Evolutionary conservation across 2,888 invertebrate species (phyloP), one percentile per base, ranked within the genome.

Genomic region (Caenorhabditis japonica): DNA sequence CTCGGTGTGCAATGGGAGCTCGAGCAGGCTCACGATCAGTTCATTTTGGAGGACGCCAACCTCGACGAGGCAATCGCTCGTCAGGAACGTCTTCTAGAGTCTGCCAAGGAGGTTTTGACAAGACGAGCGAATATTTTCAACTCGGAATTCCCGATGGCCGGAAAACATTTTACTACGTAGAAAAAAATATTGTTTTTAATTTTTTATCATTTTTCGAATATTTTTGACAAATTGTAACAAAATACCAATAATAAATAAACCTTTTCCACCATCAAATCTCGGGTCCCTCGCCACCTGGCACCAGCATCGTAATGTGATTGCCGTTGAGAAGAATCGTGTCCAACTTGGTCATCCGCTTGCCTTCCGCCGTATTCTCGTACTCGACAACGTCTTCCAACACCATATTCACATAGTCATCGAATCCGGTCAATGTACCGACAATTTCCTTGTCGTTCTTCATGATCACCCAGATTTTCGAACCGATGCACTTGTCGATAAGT

Each of bases 361-460:
- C 96, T 89, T 99, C 97, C 0, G 95, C 93, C 0, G 99, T 99
- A 49, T 93, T 94, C 90, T 99, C 99, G 73, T 87, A 80, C 43
- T 80, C 80, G 33, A 79, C 82, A 19, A 86, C 86, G 61, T 86
- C 85, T 39, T 86, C 86, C 17, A 87, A 58, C 33, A 82, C 84
- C 84, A 84, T 85, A 71, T 87, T 84, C 23, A 86, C 86, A 61
- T 83, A 87, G 56, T 85, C 86, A 71, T 88, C 86, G 66, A 87
- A 87, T 10, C 87, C 99, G 78, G 95, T 91, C 52, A 99, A 89
- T 0, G 97, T 97, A 74, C 99, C 99, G 12, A 97, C 97, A 89
- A 99, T 95, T 91, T 99, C 99, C 89, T 97, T 97, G 88, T 99
- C 99, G 88, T 96, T 97, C 90, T 99, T 99, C 99, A 99, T 99